Percentiles rank a stretch among this genome's conserved stretches.
phyloP scores from a whole-genome alignment of 2,113 vertebrate species.

The Tetrax tetrax region DNA sequence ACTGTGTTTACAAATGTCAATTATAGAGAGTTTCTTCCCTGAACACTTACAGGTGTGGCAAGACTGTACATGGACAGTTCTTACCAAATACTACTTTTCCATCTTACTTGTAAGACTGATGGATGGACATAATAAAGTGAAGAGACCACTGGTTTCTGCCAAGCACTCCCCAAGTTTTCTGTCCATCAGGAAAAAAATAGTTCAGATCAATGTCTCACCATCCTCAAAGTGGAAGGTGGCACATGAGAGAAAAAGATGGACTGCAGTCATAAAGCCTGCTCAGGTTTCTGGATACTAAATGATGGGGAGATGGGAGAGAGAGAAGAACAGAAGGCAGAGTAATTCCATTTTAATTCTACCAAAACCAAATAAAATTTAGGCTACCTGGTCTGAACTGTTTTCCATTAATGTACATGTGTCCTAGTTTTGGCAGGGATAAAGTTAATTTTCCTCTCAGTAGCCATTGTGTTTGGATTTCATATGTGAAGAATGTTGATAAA shows the following conservation, averaged over 20 bases:
- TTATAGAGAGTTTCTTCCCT: not conserved
- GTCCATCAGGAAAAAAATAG: not conserved
- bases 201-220: not conserved
- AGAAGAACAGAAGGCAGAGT: not conserved
- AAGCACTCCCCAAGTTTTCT: not conserved
- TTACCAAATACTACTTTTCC: not conserved
- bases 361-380: not conserved
- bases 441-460: no score
- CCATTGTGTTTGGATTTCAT: no score
- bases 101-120: not conserved
- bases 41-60: not conserved
- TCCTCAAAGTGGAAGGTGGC: not conserved
- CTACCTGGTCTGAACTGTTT: not conserved
- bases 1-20: not conserved
- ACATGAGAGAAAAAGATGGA: not conserved
- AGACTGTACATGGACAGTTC: not conserved
- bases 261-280: not conserved
- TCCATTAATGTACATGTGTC: not conserved
- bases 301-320: not conserved
- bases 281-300: not conserved
- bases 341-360: not conserved
- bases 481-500: no score
- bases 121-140: not conserved
- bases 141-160: not conserved
- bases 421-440: no score